These are phyloP conservation scores for Aspiorhynchus laticeps DNA, from an alignment of 2,113 vertebrate genomes.

Conservation along the genomic window DNA sequence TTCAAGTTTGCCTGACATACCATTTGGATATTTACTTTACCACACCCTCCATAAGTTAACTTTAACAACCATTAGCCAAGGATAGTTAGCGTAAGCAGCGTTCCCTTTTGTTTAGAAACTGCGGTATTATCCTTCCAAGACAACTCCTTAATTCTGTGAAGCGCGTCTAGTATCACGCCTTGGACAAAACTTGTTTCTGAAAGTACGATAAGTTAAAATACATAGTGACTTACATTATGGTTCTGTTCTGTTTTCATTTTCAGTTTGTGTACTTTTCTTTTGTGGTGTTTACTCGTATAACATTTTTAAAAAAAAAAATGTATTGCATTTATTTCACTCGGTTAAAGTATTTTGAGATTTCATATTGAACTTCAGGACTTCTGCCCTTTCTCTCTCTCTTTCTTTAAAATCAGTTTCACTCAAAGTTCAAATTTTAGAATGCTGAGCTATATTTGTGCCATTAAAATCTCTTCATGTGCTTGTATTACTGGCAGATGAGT, in stretches of 20 bases:
- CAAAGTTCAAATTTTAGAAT: neutral
- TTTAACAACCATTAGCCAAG: constrained; percentile 7
- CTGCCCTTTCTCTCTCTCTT: neutral
- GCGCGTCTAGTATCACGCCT: neutral
- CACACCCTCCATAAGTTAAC: constrained; percentile 23
- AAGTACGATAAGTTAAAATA: constrained; percentile 5
- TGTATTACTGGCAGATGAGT: neutral
- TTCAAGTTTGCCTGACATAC: neutral
- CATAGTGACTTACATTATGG: neutral
- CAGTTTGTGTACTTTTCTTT: neutral
- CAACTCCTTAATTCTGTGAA: neutral
- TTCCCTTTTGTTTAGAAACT: neutral
- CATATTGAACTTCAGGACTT: neutral
- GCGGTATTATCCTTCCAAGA: neutral
- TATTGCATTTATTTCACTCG: neutral
- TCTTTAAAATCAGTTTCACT: neutral
- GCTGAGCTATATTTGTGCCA: constrained; percentile 18
- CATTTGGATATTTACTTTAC: neutral
- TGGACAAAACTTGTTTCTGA: neutral
- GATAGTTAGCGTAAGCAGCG: neutral
- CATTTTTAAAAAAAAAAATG: too few relatives aligned
- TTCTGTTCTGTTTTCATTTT: neutral
- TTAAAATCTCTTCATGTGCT: neutral
- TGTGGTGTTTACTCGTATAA: neutral
- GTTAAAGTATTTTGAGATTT: constrained; percentile 11